Evolutionary conservation across 1,140 invertebrate species (phyloP).

Genomic region (Tetragonula clypearis): DNA sequence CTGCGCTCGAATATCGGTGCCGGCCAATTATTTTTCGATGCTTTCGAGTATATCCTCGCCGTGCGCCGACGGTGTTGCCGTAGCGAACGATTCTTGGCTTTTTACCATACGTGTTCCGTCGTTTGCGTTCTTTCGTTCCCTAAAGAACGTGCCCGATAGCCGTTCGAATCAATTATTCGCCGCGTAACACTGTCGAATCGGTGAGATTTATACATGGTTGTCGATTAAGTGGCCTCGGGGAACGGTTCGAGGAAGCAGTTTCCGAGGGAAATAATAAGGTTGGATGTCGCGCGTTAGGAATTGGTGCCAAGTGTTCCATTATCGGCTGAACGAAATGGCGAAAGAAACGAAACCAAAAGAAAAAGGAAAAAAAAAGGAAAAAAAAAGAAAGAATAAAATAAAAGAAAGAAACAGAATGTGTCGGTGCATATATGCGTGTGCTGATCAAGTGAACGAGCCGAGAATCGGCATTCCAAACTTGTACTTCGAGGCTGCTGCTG

Average conservation of each 20-base stretch:
- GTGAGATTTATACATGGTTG: neutral
- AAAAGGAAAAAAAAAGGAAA: too few species aligned
- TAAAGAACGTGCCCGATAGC: neutral
- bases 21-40: conserved; percentile 1
- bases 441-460: conserved; percentile 60
- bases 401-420: conserved; percentile 43
- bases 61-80: neutral
- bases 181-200: neutral
- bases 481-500: conserved; percentile 55
- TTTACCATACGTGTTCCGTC: neutral
- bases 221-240: conserved; percentile 1
- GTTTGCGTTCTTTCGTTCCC: neutral
- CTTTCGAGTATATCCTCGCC: neutral
- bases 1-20: neutral
- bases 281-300: neutral
- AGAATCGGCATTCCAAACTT: conserved; percentile 49
- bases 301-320: conserved; percentile 30
- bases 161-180: conserved; percentile 13
- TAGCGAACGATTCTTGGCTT: conserved; percentile 9
- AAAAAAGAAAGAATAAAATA: too few species aligned
- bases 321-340: conserved; percentile 10
- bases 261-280: neutral
- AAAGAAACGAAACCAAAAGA: neutral
- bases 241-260: neutral
- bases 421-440: conserved; percentile 68